phyloP scores from a whole-genome alignment of 37 sponge, comb jelly and placozoan genomes.

The Cliona cf. orientalis region DNA sequence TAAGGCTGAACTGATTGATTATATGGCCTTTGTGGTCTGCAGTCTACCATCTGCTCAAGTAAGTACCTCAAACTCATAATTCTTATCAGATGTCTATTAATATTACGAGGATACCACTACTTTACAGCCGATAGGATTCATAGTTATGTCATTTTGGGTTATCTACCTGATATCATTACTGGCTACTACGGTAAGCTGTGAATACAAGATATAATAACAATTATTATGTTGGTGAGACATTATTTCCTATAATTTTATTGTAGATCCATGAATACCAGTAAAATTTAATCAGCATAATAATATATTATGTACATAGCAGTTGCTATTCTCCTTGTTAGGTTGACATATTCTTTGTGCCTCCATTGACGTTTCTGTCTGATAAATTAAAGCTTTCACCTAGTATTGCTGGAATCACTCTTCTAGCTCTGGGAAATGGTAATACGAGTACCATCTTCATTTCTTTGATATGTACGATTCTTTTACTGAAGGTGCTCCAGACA shows the following conservation, averaged over 20 bases:
- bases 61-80: background rate
- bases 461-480: background rate
- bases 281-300: background rate
- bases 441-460: background rate
- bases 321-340: too few relatives aligned
- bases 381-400: conserved; percentile 69
- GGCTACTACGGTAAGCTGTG: conserved; percentile 80
- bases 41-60: conserved; percentile 48
- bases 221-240: background rate
- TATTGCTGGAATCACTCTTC: conserved; percentile 83
- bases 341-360: conserved; percentile 78
- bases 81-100: background rate
- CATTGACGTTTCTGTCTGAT: conserved; percentile 68
- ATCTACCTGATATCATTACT: conserved; percentile 76
- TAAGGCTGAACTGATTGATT: conserved; percentile 58
- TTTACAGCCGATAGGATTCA: conserved; percentile 62
- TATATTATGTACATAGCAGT: too few relatives aligned
- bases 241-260: background rate
- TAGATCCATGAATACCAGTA: background rate
- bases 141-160: conserved; percentile 67
- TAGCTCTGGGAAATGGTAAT: conserved; percentile 86
- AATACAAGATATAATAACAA: background rate
- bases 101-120: too few relatives aligned
- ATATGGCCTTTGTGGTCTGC: conserved; percentile 69
- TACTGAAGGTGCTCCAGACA: conserved; percentile 84